These are phyloP conservation scores for Hylaea fasciaria DNA, from an alignment of 2,888 invertebrate genomes.

Conservation along the genomic window DNA sequence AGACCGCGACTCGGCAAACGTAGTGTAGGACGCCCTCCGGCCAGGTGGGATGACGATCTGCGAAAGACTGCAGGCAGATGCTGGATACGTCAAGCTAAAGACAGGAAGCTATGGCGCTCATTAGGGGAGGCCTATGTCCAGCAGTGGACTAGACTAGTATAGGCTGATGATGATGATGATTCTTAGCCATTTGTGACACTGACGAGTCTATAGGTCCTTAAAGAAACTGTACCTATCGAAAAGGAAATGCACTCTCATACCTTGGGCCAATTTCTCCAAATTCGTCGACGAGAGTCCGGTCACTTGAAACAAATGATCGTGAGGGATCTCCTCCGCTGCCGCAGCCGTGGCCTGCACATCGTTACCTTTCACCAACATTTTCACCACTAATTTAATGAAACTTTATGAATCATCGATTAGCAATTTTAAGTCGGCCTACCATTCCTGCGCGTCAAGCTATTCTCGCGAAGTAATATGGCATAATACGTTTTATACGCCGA, in stretches of 20 bases:
- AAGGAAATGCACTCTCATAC: conserved; percentile 48
- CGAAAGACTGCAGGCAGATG: no score
- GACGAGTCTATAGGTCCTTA: no score
- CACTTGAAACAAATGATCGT: conserved; percentile 74
- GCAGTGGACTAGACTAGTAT: no score
- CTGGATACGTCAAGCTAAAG: no score
- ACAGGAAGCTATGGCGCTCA: no score
- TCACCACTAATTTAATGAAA: conserved; percentile 7
- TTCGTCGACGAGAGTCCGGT: conserved; percentile 74
- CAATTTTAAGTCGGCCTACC: conserved; percentile 27
- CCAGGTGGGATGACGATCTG: no score
- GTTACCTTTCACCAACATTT: conserved; percentile 56
- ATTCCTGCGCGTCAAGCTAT: conserved; percentile 32
- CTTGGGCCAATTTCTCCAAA: conserved; percentile 74
- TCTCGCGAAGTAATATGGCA: conserved; percentile 31
- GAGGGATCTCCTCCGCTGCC: conserved; percentile 68
- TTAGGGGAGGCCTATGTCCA: no score
- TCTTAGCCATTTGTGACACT: no score
- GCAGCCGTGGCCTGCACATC: conserved; percentile 56
- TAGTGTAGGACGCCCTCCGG: no score
- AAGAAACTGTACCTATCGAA: not conserved
- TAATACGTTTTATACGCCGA: conserved; percentile 33
- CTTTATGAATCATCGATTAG: not conserved
- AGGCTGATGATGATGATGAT: no score
- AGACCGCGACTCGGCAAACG: no score